phyloP scores from a whole-genome alignment of 2,797 vertebrate genomes.

The Dermochelys coriacea region DNA sequence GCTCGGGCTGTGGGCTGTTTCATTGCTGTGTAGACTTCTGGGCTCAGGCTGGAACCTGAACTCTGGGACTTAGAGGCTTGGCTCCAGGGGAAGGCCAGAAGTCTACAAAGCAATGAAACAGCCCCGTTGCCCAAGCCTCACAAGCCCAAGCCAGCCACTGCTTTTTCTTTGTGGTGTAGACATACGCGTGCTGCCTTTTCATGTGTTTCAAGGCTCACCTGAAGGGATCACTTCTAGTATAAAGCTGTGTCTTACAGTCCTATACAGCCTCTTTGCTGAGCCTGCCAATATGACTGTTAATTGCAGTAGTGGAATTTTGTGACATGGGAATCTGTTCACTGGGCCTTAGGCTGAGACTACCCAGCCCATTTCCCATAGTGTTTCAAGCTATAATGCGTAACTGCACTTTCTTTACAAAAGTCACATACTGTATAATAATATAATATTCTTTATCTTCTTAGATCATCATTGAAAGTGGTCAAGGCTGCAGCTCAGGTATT shows the following conservation, averaged over 20 bases:
- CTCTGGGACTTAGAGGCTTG: not conserved
- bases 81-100: not conserved
- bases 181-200: not conserved
- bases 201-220: not conserved
- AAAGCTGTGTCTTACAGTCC: not conserved
- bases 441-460: conserved; percentile 54
- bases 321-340: not conserved
- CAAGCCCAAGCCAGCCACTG: too few relatives aligned
- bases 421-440: not conserved
- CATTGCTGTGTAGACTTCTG: not conserved
- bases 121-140: too few relatives aligned
- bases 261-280: not conserved
- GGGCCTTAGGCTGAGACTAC: not conserved
- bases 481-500: conserved; percentile 97
- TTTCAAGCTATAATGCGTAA: not conserved
- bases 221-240: not conserved
- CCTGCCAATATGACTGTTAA: not conserved
- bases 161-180: not conserved
- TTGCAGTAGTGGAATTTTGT: not conserved
- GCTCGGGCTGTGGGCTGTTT: not conserved
- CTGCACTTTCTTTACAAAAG: not conserved
- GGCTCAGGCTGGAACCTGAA: too few relatives aligned
- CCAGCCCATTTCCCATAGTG: too few relatives aligned
- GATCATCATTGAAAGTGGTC: conserved; percentile 97
- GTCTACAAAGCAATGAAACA: not conserved